Evolutionary conservation across 1,140 invertebrate species (phyloP).

Genomic region (Bombus sibiricus): DNA sequence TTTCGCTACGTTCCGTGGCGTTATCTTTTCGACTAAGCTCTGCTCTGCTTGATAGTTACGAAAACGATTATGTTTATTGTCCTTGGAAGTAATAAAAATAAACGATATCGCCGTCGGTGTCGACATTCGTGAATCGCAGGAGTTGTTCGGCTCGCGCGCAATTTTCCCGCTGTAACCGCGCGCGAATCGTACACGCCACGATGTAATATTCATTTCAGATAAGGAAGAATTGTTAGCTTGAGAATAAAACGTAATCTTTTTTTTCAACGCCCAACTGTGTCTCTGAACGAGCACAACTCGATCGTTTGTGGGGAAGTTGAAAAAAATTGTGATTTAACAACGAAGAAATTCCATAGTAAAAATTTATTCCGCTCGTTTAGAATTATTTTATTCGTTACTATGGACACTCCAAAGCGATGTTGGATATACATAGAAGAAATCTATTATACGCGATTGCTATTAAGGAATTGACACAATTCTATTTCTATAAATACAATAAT

Average conservation of each 20-base stretch:
- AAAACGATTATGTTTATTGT: constrained; percentile 70
- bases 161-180: constrained; percentile 34
- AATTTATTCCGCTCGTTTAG: background rate
- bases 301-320: background rate
- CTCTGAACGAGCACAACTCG: background rate
- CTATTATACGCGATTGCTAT: background rate
- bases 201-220: constrained; percentile 40
- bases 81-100: constrained; percentile 58
- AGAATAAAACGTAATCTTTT: constrained; percentile 16
- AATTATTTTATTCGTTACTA: background rate
- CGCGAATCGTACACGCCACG: background rate
- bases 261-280: background rate
- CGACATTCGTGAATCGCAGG: constrained; percentile 42
- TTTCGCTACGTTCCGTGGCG: background rate
- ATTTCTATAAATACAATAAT: background rate
- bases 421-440: too few relatives aligned
- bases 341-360: background rate
- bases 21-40: constrained; percentile 1
- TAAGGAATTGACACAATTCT: background rate
- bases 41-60: constrained; percentile 53
- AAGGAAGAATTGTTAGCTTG: constrained; percentile 18
- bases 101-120: constrained; percentile 56
- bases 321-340: background rate
- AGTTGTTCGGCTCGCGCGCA: constrained; percentile 24
- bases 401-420: too few relatives aligned